These are phyloP conservation scores for Ptychobarbus kaznakovi DNA, from an alignment of 2,797 vertebrate genomes.

Conservation along the genomic window DNA sequence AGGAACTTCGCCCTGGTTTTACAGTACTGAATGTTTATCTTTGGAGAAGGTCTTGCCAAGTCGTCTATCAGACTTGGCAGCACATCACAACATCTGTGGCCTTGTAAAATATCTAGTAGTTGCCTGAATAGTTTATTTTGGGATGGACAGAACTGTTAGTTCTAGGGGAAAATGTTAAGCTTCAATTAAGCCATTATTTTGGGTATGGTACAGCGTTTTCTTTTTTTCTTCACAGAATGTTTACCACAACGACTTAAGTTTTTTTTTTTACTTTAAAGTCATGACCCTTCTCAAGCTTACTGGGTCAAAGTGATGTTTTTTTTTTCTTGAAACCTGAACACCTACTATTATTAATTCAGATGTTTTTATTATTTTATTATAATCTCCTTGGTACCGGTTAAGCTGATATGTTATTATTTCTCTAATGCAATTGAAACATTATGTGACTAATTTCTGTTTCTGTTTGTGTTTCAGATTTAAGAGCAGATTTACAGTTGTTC, in stretches of 20 bases:
- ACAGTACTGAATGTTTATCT: conserved; percentile 13
- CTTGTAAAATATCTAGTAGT: conserved; percentile 3
- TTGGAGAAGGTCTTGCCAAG: conserved; percentile 10
- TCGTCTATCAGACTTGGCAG: conserved; percentile 11
- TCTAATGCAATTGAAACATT: not conserved
- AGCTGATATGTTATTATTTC: not conserved
- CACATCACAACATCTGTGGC: conserved; percentile 25
- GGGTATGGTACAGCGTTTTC: too few species aligned
- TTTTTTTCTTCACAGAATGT: not conserved
- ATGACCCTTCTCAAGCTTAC: not conserved
- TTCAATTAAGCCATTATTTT: not conserved
- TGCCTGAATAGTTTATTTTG: not conserved
- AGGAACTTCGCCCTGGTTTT: not conserved
- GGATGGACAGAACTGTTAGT: not conserved
- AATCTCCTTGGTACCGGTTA: not conserved
- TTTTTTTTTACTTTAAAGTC: not conserved
- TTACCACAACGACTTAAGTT: not conserved
- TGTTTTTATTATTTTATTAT: not conserved
- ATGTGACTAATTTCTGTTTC: not conserved
- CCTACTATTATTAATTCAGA: not conserved
- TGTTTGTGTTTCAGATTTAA: conserved; percentile 25
- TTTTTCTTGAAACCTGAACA: not conserved
- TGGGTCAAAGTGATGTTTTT: not conserved
- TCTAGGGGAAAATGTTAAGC: conserved; percentile 1
- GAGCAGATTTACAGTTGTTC: conserved; percentile 4